Evolutionary conservation across 2,888 invertebrate species (phyloP).

Genomic region (Hirtodrosophila cameraria): DNA sequence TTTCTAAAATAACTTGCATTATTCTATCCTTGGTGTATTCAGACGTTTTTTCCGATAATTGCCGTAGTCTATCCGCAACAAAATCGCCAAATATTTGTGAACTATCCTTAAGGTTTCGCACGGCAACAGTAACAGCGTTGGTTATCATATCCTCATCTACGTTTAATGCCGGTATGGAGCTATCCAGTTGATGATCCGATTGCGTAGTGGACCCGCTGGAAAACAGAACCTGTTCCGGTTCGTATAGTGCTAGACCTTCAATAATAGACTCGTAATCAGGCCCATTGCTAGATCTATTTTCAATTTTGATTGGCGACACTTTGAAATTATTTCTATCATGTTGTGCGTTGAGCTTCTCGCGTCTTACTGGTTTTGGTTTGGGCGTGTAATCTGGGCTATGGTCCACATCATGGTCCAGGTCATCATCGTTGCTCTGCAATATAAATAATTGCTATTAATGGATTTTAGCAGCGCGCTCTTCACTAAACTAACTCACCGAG

Average conservation of each 20-base stretch:
- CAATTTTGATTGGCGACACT: conserved; percentile 15
- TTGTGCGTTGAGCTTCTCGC: conserved; percentile 4
- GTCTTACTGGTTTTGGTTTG: conserved; percentile 12
- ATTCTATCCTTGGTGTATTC: conserved; percentile 66
- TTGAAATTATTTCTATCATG: conserved; percentile 1
- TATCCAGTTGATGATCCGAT: conserved; percentile 18
- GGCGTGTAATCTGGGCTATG: conserved; percentile 10
- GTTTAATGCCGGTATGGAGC: not conserved
- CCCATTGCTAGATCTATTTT: conserved; percentile 16
- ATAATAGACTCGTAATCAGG: conserved; percentile 63
- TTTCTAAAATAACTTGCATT: conserved; percentile 57
- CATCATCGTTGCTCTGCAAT: conserved; percentile 28
- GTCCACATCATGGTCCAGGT: conserved; percentile 10
- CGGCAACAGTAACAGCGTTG: conserved; percentile 57
- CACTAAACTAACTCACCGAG: conserved; percentile 29
- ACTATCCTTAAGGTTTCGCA: conserved; percentile 49
- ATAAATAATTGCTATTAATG: not conserved
- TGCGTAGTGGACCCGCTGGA: conserved; percentile 34
- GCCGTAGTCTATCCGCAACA: conserved; percentile 61
- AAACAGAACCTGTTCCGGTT: conserved; percentile 62
- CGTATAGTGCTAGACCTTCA: conserved; percentile 62
- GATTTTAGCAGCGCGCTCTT: not conserved
- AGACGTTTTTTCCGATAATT: conserved; percentile 44
- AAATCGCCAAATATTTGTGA: conserved; percentile 64
- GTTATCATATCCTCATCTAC: conserved; percentile 60